Percentiles rank a stretch among this genome's conserved stretches.
Evolutionary conservation across 2,888 invertebrate genomes (phyloP).

Genomic region (Acronicta psi): DNA sequence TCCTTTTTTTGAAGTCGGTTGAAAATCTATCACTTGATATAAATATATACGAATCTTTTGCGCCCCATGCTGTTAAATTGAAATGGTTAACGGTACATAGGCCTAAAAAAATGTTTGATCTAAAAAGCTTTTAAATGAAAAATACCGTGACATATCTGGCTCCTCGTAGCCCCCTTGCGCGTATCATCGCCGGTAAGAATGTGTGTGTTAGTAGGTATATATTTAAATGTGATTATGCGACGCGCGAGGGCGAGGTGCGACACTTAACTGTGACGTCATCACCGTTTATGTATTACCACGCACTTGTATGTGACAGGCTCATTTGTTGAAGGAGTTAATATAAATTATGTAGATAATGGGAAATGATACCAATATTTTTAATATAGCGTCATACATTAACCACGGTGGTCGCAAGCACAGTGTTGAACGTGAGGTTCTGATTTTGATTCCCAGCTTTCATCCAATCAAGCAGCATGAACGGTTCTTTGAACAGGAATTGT

Average conservation of each 20-base stretch:
- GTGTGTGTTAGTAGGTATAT: no score
- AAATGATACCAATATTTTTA: not conserved
- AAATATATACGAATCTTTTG: no score
- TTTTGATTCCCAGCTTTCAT: no score
- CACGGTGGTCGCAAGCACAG: no score
- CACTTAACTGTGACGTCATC: constrained; percentile 1
- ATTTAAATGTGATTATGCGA: constrained; percentile 23
- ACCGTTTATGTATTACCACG: not conserved
- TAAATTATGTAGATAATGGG: not conserved
- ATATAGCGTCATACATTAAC: no score
- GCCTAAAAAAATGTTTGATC: not conserved
- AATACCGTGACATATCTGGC: constrained; percentile 10
- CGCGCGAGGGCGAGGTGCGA: not conserved
- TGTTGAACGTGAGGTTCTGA: no score
- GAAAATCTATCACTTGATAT: no score
- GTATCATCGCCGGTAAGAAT: constrained; percentile 1
- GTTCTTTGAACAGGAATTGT: no score
- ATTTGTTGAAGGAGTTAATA: not conserved
- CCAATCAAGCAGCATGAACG: no score
- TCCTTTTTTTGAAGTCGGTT: no score
- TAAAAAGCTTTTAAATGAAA: not conserved
- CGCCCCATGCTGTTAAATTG: no score
- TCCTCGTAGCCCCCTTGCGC: constrained; percentile 11
- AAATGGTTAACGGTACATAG: no score
- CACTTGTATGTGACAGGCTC: not conserved